A percentile compares a stretch with the other conserved stretches of the same genome.
phyloP scores from a whole-genome alignment of 1,140 invertebrate species.

The Zaprionus ornatus region DNA sequence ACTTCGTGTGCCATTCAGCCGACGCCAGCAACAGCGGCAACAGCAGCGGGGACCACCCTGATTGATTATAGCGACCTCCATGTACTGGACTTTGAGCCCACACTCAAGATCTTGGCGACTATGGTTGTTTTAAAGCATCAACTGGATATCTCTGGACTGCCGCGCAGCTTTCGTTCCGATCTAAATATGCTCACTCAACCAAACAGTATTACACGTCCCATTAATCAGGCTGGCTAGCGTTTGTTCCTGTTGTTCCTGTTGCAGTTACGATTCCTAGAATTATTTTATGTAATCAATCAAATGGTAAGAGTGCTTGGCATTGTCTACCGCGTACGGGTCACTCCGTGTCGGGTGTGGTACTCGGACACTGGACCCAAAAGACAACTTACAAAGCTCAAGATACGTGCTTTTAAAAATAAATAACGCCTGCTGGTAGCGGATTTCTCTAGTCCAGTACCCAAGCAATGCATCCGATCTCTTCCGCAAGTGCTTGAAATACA shows the following conservation, averaged over 20 bases:
- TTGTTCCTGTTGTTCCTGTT: slow-evolving; percentile 24
- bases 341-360: not conserved
- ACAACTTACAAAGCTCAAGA: not conserved
- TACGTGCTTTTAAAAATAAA: slow-evolving; percentile 17
- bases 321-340: not conserved
- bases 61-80: slow-evolving; percentile 92
- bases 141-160: slow-evolving; percentile 87
- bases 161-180: slow-evolving; percentile 86
- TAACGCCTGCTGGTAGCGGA: slow-evolving; percentile 24
- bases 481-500: slow-evolving; percentile 29
- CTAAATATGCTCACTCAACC: slow-evolving; percentile 84
- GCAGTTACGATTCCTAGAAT: not conserved
- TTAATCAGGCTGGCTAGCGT: slow-evolving; percentile 79
- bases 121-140: slow-evolving; percentile 87
- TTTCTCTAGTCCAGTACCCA: slow-evolving; percentile 23
- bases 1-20: not conserved
- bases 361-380: not conserved
- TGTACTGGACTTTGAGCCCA: slow-evolving; percentile 90
- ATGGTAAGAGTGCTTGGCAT: not conserved
- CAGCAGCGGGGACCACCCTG: slow-evolving; percentile 67
- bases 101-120: slow-evolving; percentile 88
- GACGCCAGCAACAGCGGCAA: slow-evolving; percentile 8
- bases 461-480: slow-evolving; percentile 41
- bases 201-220: slow-evolving; percentile 81
- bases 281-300: not conserved